phyloP scores from a whole-genome alignment of 2,888 invertebrate genomes.

The Sminthurinus aureus region DNA sequence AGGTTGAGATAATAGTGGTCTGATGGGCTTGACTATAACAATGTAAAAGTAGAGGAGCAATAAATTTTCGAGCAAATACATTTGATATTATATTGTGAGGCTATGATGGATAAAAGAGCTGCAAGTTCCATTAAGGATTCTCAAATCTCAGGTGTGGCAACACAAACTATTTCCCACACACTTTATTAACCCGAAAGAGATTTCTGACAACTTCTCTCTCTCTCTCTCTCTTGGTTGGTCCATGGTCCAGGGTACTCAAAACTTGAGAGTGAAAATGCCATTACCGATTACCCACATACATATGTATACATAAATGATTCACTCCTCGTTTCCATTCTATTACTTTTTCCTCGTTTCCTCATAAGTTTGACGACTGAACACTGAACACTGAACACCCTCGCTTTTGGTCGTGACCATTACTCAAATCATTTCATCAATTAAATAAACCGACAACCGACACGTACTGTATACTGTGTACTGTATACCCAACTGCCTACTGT shows the following conservation, averaged over 20 bases:
- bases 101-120: conserved; percentile 45
- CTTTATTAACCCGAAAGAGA: conserved; percentile 51
- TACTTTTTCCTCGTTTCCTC: too few relatives aligned
- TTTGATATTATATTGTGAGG: conserved; percentile 39
- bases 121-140: conserved; percentile 50
- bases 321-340: too few relatives aligned
- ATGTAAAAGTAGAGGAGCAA: conserved; percentile 29
- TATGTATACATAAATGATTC: too few relatives aligned
- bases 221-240: neutral
- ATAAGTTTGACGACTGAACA: too few relatives aligned
- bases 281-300: conserved; percentile 9
- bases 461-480: too few relatives aligned
- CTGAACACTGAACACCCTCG: conserved; percentile 4
- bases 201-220: conserved; percentile 44
- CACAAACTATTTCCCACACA: conserved; percentile 47
- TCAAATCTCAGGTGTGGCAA: conserved; percentile 49
- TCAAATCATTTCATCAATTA: conserved; percentile 37
- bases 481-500: too few relatives aligned
- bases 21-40: conserved; percentile 26
- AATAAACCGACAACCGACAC: neutral
- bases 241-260: neutral
- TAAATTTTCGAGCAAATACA: conserved; percentile 30
- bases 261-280: conserved; percentile 19
- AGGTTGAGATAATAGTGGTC: conserved; percentile 20
- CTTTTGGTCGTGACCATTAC: neutral